Evolutionary conservation across 2,113 vertebrate genomes (phyloP), one percentile per base, ranked within the genome.

Genomic region (Cyphomyrus discorhynchus): DNA sequence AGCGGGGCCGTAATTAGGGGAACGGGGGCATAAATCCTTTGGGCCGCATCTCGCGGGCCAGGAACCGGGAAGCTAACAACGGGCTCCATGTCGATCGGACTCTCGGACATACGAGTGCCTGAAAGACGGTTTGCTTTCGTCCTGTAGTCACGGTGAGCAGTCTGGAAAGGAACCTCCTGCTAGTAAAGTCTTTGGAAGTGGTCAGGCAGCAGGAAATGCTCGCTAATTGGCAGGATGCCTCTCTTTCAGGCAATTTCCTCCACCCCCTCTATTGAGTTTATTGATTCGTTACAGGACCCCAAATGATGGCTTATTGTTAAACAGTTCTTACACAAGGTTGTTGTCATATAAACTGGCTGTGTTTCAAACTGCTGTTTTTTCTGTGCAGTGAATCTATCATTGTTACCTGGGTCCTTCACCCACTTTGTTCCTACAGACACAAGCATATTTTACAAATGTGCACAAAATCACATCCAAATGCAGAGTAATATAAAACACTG

Each of bases 201-300:
- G 90, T 93, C 92, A 93, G 91, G 92, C 88, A 92, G 89, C 90
- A 95, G 94, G 93, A 95, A 94, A 94, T 89, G 90, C 90, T 66
- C 91, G 89, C 91, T 94, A 92, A 80, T 80, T 39, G 17, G 74
- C 92, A 94, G 92, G 91, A 93, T 93, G 91, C 91, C 91, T 91
- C 88, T 91, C 90, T 91, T 93, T 92, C 91, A 91, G 92, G 92
- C 90, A 93, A 94, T 94, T 95, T 94, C 92, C 92, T 87, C 88
- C 90, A 91, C 90, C 92, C 19, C 91, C 92, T 92, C 95, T 93
- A 92, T 92, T 91, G 93, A 91, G 83, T 92, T 92, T 92, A 94
- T 94, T 94, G 94, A 94, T 95, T 93, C 92, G 91, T 93, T 94
- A 94, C 93, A 50, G 89, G 92, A 93, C 94, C 93, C 94, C 95